Evolutionary conservation across 2,113 vertebrate species (phyloP), one percentile per base, ranked within the genome.

Genomic region (Ptychochromis oligacanthus): DNA sequence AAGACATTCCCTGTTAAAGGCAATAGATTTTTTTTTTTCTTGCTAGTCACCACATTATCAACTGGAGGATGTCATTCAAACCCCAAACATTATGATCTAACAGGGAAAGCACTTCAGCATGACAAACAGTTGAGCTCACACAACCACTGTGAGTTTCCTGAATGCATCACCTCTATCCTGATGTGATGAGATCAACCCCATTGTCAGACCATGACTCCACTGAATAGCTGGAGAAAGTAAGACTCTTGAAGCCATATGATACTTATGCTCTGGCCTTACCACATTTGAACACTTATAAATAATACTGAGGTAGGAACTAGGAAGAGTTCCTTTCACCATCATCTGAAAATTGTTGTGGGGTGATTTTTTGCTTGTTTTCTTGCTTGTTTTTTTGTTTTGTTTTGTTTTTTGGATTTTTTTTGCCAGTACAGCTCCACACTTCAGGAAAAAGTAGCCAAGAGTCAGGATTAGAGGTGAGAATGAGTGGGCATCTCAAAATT

Each of bases 101-200:
- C 38, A 18, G 24, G 38, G 11, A 54, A 74, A 65, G 61, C 43
- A 40, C 17, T 54, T 60, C 31, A 59, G 65, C 56, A 31, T 70
- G 52, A 82, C 36, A 49, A 82, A 76, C 34, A 77, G 31, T 49
- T n/a, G 46, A 12, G 15, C 74, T 55, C 80, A 40, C 52, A 75
- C 75, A 76, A 54, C 52, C 31, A 5, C 43, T 31, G 14, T 34
- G 28, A 46, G 56, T 70, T 11, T 64, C 56, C 74, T 20, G 40
- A 38, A 67, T 75, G 81, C 76, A 80, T 77, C 77, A 56, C 80
- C 49, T 72, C 64, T 26, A 59, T 79, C 58, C 52, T 87, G 74
- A 55, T 57, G 55, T 78, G 81, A 87, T 88, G 89, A 90, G 77
- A 40, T 90, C 85, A 86, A 59, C 38, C 20, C 7, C 49, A 52